Conservation (phyloP, 2,888 invertebrate genomes). For the Nephrotoma appendiculata region DNA sequence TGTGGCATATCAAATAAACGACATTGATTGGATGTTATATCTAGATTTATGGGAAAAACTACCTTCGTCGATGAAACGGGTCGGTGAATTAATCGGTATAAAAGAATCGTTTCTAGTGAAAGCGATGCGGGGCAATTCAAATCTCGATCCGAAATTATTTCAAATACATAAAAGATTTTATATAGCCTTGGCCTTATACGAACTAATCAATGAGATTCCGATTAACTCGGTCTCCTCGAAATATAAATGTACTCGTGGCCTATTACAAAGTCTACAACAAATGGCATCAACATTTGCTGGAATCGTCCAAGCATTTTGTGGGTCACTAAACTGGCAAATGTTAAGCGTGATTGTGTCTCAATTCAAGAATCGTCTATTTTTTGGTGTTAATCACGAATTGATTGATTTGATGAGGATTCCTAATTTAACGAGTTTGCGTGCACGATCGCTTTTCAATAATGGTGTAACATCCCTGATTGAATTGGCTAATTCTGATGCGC, state of each 20-base stretch:
- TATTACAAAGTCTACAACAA: conserved; percentile 88
- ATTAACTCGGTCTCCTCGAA: conserved; percentile 66
- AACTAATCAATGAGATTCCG: conserved; percentile 82
- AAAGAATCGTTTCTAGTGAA: conserved; percentile 71
- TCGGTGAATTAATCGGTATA: conserved; percentile 80
- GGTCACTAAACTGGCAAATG: conserved; percentile 81
- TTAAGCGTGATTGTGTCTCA: conserved; percentile 79
- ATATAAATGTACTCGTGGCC: conserved; percentile 75
- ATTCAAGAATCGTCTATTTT: conserved; percentile 87
- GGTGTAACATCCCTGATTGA: conserved; percentile 65
- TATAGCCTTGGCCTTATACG: conserved; percentile 80
- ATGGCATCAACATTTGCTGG: conserved; percentile 92
- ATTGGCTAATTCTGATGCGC: conserved; percentile 58
- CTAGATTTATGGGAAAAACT: conserved; percentile 72
- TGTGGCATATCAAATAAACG: conserved; percentile 57
- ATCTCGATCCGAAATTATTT: conserved; percentile 37
- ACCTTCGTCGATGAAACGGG: conserved; percentile 62
- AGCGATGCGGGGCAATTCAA: conserved; percentile 53
- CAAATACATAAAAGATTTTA: conserved; percentile 68
- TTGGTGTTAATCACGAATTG: conserved; percentile 85
- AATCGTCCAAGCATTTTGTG: conserved; percentile 94
- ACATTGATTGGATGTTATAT: conserved; percentile 69
- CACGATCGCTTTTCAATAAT: conserved; percentile 66
- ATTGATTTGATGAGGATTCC: conserved; percentile 80
- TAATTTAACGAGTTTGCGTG: conserved; percentile 67